Conservation (phyloP, 2,888 invertebrate genomes). For the Glaucopsyche alexis region DNA sequence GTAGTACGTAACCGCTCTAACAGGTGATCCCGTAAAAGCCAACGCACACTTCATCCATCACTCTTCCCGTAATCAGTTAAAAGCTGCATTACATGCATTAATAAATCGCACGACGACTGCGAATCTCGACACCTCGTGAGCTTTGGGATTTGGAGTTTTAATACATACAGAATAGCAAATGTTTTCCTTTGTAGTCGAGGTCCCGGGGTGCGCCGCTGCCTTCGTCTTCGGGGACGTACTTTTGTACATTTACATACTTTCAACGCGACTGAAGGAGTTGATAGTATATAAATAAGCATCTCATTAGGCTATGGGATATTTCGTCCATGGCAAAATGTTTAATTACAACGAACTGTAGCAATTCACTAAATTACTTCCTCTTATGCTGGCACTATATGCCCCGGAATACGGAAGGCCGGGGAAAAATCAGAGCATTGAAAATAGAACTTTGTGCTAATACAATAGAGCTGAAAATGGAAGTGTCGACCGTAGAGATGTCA, state of each 20-base stretch:
- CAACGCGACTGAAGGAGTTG: background rate
- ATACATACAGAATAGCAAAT: slow-evolving; percentile 11
- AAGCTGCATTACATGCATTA: slow-evolving; percentile 20
- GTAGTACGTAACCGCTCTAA: no score
- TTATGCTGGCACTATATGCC: no score
- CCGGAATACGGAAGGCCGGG: no score
- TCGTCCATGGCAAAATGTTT: no score
- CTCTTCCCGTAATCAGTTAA: slow-evolving; percentile 8
- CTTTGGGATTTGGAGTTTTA: background rate
- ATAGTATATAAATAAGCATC: background rate
- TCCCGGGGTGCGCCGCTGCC: background rate
- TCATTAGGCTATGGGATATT: background rate
- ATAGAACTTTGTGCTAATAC: no score
- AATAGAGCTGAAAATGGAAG: no score
- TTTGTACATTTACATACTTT: slow-evolving; percentile 14
- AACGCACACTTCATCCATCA: background rate
- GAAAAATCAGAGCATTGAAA: no score
- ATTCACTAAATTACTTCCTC: no score
- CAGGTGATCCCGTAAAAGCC: background rate
- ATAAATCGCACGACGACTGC: slow-evolving; percentile 5
- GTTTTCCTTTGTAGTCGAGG: background rate
- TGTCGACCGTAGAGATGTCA: no score
- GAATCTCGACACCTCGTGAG: slow-evolving; percentile 16
- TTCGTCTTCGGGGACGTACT: background rate
- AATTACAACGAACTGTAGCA: no score